Conservation (phyloP, 2,888 invertebrate genomes). For the Watsonalla binaria region DNA sequence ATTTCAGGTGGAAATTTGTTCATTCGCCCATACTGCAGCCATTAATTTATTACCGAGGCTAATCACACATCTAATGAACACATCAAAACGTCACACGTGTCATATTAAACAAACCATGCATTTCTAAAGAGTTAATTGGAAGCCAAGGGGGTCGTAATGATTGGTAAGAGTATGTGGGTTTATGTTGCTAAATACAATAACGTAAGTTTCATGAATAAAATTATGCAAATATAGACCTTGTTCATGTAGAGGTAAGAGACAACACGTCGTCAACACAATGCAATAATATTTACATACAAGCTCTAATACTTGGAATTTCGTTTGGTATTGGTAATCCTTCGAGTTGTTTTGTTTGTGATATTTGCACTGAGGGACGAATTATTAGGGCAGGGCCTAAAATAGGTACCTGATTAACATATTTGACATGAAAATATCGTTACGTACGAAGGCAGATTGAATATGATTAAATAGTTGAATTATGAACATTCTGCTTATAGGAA, state of each 20-base stretch:
- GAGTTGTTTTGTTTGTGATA: not conserved
- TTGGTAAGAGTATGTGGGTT: constrained; percentile 31
- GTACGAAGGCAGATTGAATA: too few relatives aligned
- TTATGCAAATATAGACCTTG: constrained; percentile 36
- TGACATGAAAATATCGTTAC: too few relatives aligned
- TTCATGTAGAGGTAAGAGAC: constrained; percentile 26
- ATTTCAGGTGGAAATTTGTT: too few relatives aligned
- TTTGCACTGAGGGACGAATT: not conserved
- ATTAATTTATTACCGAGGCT: constrained; percentile 8
- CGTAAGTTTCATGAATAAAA: constrained; percentile 24
- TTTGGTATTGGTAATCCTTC: constrained; percentile 6
- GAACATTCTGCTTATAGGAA: too few relatives aligned
- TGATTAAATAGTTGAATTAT: too few relatives aligned
- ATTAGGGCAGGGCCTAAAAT: not conserved
- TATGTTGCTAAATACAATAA: constrained; percentile 40
- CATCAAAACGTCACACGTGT: constrained; percentile 23
- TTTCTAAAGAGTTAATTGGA: constrained; percentile 37
- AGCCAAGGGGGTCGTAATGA: constrained; percentile 19
- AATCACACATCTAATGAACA: constrained; percentile 18
- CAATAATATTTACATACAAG: constrained; percentile 28
- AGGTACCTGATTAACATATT: too few relatives aligned
- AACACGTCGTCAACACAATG: constrained; percentile 27
- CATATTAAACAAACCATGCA: constrained; percentile 35
- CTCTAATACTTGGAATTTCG: constrained; percentile 13
- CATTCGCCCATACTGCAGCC: too few relatives aligned